phyloP scores from a whole-genome alignment of 2,888 invertebrate genomes.

The Cheilosia soror region DNA sequence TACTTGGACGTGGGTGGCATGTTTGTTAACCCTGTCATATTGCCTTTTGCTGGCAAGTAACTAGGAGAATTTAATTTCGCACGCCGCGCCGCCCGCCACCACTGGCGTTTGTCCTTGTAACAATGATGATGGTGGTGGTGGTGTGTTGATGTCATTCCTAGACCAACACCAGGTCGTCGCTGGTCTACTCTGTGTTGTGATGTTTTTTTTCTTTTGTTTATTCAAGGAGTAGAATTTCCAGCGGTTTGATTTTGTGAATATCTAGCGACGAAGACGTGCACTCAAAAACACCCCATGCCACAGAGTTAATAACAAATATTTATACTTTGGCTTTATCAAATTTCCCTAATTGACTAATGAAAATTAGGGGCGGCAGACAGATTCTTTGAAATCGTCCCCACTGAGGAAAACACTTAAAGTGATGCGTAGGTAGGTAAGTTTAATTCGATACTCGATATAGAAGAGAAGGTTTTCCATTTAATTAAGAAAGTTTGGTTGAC shows the following conservation, averaged over 20 bases:
- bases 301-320: constrained; percentile 52
- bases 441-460: constrained; percentile 1
- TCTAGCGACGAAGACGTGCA: not conserved
- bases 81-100: not conserved
- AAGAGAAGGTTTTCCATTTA: not conserved
- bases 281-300: not conserved
- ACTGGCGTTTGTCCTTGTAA: not conserved
- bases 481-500: constrained; percentile 19
- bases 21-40: constrained; percentile 42
- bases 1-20: constrained; percentile 49
- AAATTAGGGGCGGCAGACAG: not conserved
- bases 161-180: not conserved
- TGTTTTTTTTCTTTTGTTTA: constrained; percentile 6
- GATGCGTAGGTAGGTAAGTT: constrained; percentile 7
- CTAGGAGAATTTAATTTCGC: constrained; percentile 45
- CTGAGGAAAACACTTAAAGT: constrained; percentile 2
- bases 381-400: not conserved
- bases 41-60: constrained; percentile 28
- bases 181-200: not conserved
- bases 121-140: constrained; percentile 1
- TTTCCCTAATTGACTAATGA: constrained; percentile 53
- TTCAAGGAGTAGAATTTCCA: constrained; percentile 2
- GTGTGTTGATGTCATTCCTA: not conserved
- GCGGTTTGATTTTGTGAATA: constrained; percentile 30
- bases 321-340: constrained; percentile 39